Conservation (phyloP, 2,888 invertebrate species). For the Flexamia atlantica region DNA sequence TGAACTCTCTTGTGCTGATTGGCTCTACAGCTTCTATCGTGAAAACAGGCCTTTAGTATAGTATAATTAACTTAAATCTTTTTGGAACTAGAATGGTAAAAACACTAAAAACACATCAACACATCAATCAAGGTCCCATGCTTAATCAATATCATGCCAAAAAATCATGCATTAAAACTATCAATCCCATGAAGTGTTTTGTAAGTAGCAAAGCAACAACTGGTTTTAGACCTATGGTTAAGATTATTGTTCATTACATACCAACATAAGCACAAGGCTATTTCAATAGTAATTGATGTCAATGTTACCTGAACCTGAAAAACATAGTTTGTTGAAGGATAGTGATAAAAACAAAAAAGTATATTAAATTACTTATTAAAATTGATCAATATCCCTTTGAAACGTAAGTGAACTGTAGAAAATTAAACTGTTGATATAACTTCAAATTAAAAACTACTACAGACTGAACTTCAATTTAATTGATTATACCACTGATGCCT, state of each 20-base stretch:
- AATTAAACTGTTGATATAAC: no score
- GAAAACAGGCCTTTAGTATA: no score
- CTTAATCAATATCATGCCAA: background rate
- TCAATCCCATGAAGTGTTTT: background rate
- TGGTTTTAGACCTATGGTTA: background rate
- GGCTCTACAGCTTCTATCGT: no score
- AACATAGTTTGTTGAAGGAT: slow-evolving; percentile 18
- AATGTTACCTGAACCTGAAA: slow-evolving; percentile 28
- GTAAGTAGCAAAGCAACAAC: slow-evolving; percentile 5
- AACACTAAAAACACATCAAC: no score
- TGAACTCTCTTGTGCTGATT: no score
- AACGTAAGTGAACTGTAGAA: no score
- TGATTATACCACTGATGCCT: no score
- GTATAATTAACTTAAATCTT: no score
- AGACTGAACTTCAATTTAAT: background rate
- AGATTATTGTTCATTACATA: slow-evolving; percentile 18
- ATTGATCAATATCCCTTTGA: background rate
- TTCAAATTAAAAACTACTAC: background rate
- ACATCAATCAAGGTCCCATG: background rate
- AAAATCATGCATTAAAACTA: background rate
- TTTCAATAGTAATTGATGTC: background rate
- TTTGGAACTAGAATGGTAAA: no score
- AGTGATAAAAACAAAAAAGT: no score
- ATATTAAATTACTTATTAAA: background rate
- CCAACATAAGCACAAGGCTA: slow-evolving; percentile 28